Evolutionary conservation across 2,113 vertebrate species (phyloP).

Genomic region (Trematomus loennbergii): DNA sequence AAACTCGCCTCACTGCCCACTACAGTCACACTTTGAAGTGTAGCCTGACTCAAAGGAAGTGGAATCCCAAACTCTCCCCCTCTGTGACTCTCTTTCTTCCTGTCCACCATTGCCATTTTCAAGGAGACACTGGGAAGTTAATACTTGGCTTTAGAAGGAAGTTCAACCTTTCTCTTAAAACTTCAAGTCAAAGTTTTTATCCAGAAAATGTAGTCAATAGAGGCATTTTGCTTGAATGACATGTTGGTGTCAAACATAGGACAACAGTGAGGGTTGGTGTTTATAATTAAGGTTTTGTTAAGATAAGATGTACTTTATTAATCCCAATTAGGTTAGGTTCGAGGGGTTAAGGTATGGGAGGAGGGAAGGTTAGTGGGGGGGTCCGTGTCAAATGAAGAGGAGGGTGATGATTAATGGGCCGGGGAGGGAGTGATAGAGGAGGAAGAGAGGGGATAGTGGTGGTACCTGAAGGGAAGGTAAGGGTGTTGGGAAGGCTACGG

Average conservation of each 20-base stretch:
- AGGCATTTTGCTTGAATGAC: neutral
- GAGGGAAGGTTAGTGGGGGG: no score
- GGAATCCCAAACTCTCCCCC: neutral
- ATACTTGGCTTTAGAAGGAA: neutral
- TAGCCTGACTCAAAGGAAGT: conserved; percentile 1
- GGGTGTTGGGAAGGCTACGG: no score
- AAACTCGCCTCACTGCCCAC: conserved; percentile 1
- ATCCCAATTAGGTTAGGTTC: no score
- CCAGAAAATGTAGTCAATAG: neutral
- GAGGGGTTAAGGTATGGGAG: no score
- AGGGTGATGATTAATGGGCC: no score
- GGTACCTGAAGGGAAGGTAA: no score
- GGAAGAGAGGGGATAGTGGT: no score
- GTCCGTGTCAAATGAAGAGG: no score
- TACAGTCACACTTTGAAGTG: conserved; percentile 4
- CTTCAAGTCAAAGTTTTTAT: neutral
- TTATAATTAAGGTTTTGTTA: neutral
- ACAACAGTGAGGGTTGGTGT: neutral
- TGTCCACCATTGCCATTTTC: neutral
- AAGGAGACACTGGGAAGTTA: neutral
- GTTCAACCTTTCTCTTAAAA: neutral
- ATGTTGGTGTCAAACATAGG: no score
- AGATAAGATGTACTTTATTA: no score
- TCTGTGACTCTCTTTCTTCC: neutral
- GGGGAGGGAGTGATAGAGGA: no score